Evolutionary conservation across 2,797 vertebrate genomes (phyloP).

Genomic region (Mycteria americana): DNA sequence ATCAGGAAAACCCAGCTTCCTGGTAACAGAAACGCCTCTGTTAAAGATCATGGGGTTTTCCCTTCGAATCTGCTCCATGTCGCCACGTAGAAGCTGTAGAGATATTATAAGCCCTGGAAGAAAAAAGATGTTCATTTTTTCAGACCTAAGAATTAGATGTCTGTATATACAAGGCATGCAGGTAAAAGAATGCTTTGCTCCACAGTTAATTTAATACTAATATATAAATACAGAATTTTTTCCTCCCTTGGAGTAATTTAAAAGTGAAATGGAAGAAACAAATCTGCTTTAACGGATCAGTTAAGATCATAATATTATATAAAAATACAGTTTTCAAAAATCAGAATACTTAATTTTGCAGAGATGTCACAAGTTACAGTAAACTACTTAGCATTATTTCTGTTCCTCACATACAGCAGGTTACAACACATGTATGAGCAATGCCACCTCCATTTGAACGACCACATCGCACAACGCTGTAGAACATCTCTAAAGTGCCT

Average conservation of each 20-base stretch:
- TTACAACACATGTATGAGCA: not conserved
- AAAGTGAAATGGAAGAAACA: not conserved
- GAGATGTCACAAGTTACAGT: not conserved
- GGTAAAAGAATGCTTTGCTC: not conserved
- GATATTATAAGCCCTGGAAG: constrained; percentile 90
- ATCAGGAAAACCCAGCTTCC: constrained; percentile 92
- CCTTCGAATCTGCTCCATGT: constrained; percentile 90
- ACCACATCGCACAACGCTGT: not conserved
- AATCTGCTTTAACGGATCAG: not conserved
- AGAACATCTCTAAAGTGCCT: not conserved
- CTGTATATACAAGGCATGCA: not conserved
- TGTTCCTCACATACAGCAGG: not conserved
- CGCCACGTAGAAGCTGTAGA: constrained; percentile 89
- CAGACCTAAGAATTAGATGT: not conserved
- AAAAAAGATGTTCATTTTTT: constrained; percentile 32
- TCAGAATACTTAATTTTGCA: not conserved
- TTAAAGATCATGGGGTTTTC: constrained; percentile 89
- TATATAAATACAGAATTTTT: not conserved
- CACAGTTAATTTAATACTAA: not conserved
- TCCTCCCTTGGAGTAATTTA: not conserved
- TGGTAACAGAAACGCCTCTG: constrained; percentile 84
- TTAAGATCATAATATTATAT: not conserved
- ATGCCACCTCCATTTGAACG: not conserved
- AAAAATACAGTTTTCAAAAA: not conserved
- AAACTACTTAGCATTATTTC: not conserved